Conservation (phyloP, 2,888 invertebrate species). For the Clostera curtula region DNA sequence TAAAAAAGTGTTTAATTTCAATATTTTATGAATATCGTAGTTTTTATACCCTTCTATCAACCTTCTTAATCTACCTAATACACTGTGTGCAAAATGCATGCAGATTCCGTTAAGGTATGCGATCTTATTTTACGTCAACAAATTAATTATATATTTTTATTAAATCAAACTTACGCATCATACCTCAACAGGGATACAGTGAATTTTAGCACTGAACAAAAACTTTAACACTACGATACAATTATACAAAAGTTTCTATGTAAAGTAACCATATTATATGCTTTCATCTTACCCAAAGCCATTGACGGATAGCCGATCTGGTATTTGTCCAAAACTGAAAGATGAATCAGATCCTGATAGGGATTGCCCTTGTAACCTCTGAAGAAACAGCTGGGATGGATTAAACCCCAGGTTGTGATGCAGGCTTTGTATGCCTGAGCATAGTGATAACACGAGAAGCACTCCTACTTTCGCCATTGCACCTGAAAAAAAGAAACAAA, state of each 20-base stretch:
- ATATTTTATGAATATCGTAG: too few relatives aligned
- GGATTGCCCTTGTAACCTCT: conserved; percentile 15
- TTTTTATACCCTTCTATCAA: too few relatives aligned
- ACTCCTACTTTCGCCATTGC: conserved; percentile 25
- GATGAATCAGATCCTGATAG: conserved; percentile 21
- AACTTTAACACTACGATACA: neutral
- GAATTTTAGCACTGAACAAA: too few relatives aligned
- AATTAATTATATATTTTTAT: too few relatives aligned
- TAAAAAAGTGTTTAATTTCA: too few relatives aligned
- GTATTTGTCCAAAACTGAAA: conserved; percentile 23
- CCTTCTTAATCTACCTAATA: too few relatives aligned
- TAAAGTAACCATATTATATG: neutral
- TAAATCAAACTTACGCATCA: too few relatives aligned
- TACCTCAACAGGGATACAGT: too few relatives aligned
- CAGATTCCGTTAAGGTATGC: too few relatives aligned
- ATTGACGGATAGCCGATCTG: conserved; percentile 42
- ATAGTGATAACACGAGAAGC: conserved; percentile 25
- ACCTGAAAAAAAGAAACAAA: too few relatives aligned
- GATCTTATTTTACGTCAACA: too few relatives aligned
- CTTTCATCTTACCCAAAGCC: conserved; percentile 43
- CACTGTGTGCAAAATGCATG: too few relatives aligned
- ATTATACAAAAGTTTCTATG: neutral
- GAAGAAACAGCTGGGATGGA: conserved; percentile 20
- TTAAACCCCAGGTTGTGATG: conserved; percentile 16
- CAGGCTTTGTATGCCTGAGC: conserved; percentile 22